Evolutionary conservation across 2,888 invertebrate genomes (phyloP), one percentile per base, ranked within the genome.

Genomic region (Parnassius apollo): DNA sequence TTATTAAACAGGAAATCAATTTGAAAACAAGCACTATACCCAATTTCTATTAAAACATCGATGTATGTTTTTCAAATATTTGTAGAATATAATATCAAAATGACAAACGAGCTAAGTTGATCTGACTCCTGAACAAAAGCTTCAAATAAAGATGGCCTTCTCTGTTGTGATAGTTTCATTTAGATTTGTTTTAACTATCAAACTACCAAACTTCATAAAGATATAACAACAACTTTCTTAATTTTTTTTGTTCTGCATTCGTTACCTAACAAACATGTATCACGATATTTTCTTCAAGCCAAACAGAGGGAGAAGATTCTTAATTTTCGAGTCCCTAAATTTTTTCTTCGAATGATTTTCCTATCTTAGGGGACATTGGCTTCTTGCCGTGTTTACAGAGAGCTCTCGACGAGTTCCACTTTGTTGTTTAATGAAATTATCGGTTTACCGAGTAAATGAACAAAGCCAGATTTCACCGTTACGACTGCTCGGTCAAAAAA

Each of bases 371-470:
- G 91, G 90, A 88, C 91, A 89, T 84, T 87, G 90, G 88, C 90
- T 91, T 89, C 89, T 91, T 88, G 85, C 82, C 87, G 85, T 91
- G 88, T 91, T 90, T 91, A 86, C 88, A 75, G 81, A 82, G 80
- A 81, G 81, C 82, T 80, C 75, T 82, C 81, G 74, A 77, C 80
- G 83, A 85, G 85, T 85, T 85, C 88, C 88, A 90, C 90, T 91
- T 91, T 90, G 90, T 91, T 91, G 91, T 90, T 89, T 91, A 91
- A 91, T 91, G 88, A 91, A 91, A 91, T 91, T 91, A 91, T 91
- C 91, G 91, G 91, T 91, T 91, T 91, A 90, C 90, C 87, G 84
- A 90, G 86, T 85, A 91, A 91, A 91, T 91, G 91, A 91, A 91
- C 91, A 91, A 91, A 91, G 91, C 89, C 86, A 88, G 89, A 90